These are phyloP conservation scores for Platypus cylindrus DNA, from an alignment of 2,888 invertebrate species.

Conservation along the genomic window DNA sequence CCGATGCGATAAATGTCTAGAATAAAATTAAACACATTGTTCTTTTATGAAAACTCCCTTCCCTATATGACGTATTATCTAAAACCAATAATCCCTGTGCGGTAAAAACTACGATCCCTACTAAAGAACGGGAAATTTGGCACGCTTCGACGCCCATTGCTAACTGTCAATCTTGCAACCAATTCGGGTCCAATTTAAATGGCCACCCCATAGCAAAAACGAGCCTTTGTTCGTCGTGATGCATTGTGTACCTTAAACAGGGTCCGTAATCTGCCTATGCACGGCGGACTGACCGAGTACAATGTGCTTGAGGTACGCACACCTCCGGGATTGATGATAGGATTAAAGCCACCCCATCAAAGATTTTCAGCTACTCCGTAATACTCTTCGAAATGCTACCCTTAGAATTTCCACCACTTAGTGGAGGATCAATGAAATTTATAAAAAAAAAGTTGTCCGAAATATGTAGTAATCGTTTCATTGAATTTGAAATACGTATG, in stretches of 20 bases:
- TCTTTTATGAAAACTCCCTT: constrained; percentile 11
- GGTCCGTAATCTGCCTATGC: constrained; percentile 29
- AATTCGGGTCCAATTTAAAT: constrained; percentile 23
- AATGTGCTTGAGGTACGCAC: constrained; percentile 29
- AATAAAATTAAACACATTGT: constrained; percentile 14
- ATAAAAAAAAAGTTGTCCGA: too few relatives aligned
- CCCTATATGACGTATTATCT: constrained; percentile 14
- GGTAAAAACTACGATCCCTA: constrained; percentile 15
- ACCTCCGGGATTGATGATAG: constrained; percentile 26
- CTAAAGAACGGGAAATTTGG: constrained; percentile 14
- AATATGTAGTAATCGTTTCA: too few relatives aligned
- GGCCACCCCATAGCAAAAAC: constrained; percentile 25
- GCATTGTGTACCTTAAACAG: constrained; percentile 26
- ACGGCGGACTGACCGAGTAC: constrained; percentile 27
- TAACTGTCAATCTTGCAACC: constrained; percentile 21
- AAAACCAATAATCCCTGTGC: constrained; percentile 17
- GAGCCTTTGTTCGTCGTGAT: constrained; percentile 21
- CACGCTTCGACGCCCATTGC: constrained; percentile 18
- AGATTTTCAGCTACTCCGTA: constrained; percentile 6
- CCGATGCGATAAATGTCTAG: constrained; percentile 7
- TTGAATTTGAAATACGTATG: too few relatives aligned
- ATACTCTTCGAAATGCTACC: constrained; percentile 8
- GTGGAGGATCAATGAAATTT: too few relatives aligned
- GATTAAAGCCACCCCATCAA: constrained; percentile 24
- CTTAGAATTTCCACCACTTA: too few relatives aligned